Conservation (phyloP, 2,113 vertebrate species). For the zebrafish (Danio rerio) region GRCz12tu NC_133197.1:23951001-23951500, state of each 20-base stretch:
- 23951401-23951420: no score
- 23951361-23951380: no score
- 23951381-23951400: no score
- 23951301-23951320: no score
- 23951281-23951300: no score
- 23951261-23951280: no score
- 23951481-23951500: no score
- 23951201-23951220: background rate
- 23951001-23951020: slow-evolving; percentile 14
- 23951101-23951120: slow-evolving; percentile 40
- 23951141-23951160: slow-evolving; percentile 15
- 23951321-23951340: no score
- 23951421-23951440: no score
- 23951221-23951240: background rate
- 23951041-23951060: background rate
- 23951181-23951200: background rate
- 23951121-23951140: background rate
- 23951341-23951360: no score
- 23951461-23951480: no score
- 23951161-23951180: background rate
- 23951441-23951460: no score
- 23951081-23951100: slow-evolving; percentile 14
- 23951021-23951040: slow-evolving; percentile 9
- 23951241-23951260: background rate
- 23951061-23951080: slow-evolving; percentile 31